phyloP scores from a whole-genome alignment of 30 jellyfish, hydroid and myxozoan genomes.

The Sanderia malayensis region DNA sequence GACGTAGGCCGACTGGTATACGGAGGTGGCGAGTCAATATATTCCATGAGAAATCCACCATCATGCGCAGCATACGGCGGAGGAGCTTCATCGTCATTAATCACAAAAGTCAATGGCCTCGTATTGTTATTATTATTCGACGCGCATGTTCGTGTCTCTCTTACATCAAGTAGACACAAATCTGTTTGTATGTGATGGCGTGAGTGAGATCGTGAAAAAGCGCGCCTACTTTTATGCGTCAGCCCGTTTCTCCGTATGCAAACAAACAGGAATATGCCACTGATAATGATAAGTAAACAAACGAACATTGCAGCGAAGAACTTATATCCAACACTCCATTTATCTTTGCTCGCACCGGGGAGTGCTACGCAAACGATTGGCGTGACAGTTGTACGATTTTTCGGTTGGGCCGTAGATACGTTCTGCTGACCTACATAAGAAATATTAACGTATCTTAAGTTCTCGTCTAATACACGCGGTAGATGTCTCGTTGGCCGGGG shows the following conservation, averaged over 20 bases:
- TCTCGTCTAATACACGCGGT: too few species aligned
- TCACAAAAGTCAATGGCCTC: slow-evolving; percentile 27
- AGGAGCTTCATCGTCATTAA: slow-evolving; percentile 55
- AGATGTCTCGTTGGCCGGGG: too few species aligned
- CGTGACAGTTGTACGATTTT: not conserved
- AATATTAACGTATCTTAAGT: too few species aligned
- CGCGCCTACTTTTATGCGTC: slow-evolving; percentile 22
- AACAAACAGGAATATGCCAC: slow-evolving; percentile 13
- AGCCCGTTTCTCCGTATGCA: slow-evolving; percentile 36
- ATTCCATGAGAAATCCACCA: slow-evolving; percentile 13
- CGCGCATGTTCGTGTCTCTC: slow-evolving; percentile 46
- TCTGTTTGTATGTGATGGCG: not conserved
- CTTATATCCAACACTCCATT: slow-evolving; percentile 27
- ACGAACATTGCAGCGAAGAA: slow-evolving; percentile 52
- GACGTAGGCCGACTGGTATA: slow-evolving; percentile 73
- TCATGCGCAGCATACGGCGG: slow-evolving; percentile 45
- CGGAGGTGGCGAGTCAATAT: slow-evolving; percentile 65
- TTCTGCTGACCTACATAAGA: not conserved
- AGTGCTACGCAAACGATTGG: slow-evolving; percentile 6
- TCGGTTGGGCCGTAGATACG: not conserved
- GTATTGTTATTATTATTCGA: slow-evolving; percentile 22
- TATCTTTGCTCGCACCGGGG: not conserved
- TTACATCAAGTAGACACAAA: slow-evolving; percentile 8
- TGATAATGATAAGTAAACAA: slow-evolving; percentile 12
- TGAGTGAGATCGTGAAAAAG: not conserved